Conservation (phyloP, 35 echinoderm and acorn worm species). For the Acanthaster planci region DNA sequence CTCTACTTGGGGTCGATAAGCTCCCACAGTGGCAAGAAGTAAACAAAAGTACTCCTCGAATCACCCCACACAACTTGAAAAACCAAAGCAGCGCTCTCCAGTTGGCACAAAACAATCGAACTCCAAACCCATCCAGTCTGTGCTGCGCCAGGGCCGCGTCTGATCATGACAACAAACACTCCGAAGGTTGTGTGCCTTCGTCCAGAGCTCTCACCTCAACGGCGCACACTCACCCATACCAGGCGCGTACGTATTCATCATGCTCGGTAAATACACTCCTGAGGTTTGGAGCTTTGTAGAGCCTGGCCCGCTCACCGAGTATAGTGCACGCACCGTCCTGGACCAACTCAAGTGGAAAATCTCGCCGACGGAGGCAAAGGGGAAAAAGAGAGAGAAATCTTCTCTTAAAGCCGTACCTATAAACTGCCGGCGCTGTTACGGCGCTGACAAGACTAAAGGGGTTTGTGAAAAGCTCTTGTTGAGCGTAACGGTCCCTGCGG, state of each 20-base stretch:
- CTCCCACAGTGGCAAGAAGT: background rate
- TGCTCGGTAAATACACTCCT: background rate
- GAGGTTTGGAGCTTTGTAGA: background rate
- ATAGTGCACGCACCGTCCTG: background rate
- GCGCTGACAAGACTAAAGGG: too few relatives aligned
- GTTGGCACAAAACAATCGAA: background rate
- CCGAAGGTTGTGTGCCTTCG: background rate
- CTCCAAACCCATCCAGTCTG: background rate
- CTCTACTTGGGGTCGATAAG: background rate
- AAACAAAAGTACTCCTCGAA: conserved; percentile 14
- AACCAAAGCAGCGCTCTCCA: background rate
- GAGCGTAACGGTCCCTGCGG: too few relatives aligned
- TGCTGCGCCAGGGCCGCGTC: too few relatives aligned
- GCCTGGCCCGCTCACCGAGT: background rate
- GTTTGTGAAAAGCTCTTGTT: too few relatives aligned
- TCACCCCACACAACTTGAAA: background rate
- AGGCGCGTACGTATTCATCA: background rate
- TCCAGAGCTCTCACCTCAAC: background rate
- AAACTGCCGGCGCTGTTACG: too few relatives aligned
- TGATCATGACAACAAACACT: background rate
- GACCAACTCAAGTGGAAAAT: conserved; percentile 24
- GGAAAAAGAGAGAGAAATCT: too few relatives aligned
- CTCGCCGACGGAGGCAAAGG: conserved; percentile 13
- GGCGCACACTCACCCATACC: background rate
- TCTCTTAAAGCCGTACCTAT: too few relatives aligned